Evolutionary conservation across 2,888 invertebrate species (phyloP).

Genomic region (Scaptodrosophila latifasciaeformis): DNA sequence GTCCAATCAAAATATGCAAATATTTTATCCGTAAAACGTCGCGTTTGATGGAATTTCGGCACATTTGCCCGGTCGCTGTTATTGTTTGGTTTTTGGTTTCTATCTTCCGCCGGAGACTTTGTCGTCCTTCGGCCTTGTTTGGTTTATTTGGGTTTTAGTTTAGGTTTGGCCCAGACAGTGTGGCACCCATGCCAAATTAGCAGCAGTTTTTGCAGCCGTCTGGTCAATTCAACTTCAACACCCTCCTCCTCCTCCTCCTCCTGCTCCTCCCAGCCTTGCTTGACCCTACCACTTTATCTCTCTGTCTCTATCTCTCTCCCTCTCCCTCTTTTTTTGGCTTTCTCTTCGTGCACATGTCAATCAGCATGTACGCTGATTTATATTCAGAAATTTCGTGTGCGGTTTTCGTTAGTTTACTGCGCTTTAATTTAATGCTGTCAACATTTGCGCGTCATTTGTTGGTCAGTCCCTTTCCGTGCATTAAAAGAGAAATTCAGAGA

Average conservation of each 20-base stretch:
- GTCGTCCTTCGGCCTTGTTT: slow-evolving; percentile 32
- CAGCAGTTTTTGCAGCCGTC: slow-evolving; percentile 37
- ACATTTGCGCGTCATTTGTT: slow-evolving; percentile 63
- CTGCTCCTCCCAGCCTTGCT: too few relatives aligned
- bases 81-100: background rate
- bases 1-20: slow-evolving; percentile 66
- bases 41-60: slow-evolving; percentile 62
- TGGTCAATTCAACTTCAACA: too few relatives aligned
- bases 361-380: slow-evolving; percentile 50
- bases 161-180: slow-evolving; percentile 2
- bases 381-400: slow-evolving; percentile 60
- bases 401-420: slow-evolving; percentile 48
- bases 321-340: background rate
- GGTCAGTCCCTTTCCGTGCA: background rate
- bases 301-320: too few relatives aligned
- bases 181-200: slow-evolving; percentile 44
- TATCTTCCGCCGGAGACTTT: background rate
- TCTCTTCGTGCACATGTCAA: slow-evolving; percentile 40
- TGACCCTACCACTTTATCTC: too few relatives aligned
- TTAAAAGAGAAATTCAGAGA: background rate
- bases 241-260: too few relatives aligned
- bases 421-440: slow-evolving; percentile 63
- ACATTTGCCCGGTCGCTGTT: slow-evolving; percentile 38
- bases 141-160: slow-evolving; percentile 27
- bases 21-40: slow-evolving; percentile 64